Percentiles rank a stretch among this genome's conserved stretches.
phyloP scores from a whole-genome alignment of 1,140 invertebrate genomes.

The Cyphomyrmex costatus region DNA sequence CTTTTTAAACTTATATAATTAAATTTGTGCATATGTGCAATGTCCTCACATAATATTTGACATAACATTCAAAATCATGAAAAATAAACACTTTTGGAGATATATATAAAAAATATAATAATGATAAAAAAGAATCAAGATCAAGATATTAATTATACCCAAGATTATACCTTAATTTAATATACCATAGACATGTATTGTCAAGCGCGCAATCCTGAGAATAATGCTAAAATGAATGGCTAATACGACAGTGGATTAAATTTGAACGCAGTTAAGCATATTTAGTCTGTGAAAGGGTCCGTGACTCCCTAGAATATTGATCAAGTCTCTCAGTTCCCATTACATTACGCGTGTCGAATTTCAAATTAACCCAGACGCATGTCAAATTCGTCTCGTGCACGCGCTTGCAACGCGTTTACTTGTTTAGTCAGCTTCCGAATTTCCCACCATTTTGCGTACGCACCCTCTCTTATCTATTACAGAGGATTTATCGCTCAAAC shows the following conservation, averaged over 20 bases:
- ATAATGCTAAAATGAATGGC: constrained; percentile 16
- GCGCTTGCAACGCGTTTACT: constrained; percentile 33
- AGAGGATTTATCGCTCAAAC: background rate
- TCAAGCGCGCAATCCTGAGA: background rate
- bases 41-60: background rate
- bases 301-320: constrained; percentile 40
- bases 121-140: background rate
- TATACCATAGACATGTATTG: background rate
- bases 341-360: constrained; percentile 54
- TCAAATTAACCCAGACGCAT: constrained; percentile 48
- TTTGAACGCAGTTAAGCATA: constrained; percentile 17
- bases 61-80: background rate
- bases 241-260: constrained; percentile 43
- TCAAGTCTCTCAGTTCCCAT: constrained; percentile 37
- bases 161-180: constrained; percentile 1
- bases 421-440: constrained; percentile 50
- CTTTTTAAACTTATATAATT: background rate
- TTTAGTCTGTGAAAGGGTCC: constrained; percentile 32
- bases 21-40: background rate
- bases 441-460: constrained; percentile 40
- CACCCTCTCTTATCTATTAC: constrained; percentile 1
- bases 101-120: constrained; percentile 4
- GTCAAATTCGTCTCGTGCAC: constrained; percentile 52
- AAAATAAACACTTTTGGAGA: background rate
- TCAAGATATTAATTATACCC: background rate